These are phyloP conservation scores for Drosophila murphyi DNA, from an alignment of 1,140 invertebrate genomes.

Conservation along the genomic window DNA sequence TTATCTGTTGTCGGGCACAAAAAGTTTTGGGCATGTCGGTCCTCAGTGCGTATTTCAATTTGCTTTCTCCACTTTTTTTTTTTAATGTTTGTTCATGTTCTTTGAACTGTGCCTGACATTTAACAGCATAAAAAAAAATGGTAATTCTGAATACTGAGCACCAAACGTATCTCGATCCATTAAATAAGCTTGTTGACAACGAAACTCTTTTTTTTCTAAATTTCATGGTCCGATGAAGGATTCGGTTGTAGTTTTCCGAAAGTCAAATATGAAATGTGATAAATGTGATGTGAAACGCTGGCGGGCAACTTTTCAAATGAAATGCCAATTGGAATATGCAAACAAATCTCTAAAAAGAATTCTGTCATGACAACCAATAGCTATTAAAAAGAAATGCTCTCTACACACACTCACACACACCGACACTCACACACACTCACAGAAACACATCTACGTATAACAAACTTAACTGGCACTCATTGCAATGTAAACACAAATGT, in stretches of 20 bases:
- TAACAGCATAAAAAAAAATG: background rate
- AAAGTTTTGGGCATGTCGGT: constrained; percentile 44
- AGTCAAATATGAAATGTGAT: constrained; percentile 31
- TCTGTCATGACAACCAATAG: constrained; percentile 53
- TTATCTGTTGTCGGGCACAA: constrained; percentile 17
- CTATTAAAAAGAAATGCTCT: constrained; percentile 47
- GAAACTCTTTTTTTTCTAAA: constrained; percentile 11
- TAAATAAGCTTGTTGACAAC: constrained; percentile 26
- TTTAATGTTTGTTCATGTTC: background rate
- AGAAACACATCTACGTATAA: constrained; percentile 1
- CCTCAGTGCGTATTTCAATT: constrained; percentile 46
- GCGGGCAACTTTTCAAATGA: constrained; percentile 62
- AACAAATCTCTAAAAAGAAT: constrained; percentile 40
- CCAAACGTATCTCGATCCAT: background rate
- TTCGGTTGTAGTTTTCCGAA: constrained; percentile 11
- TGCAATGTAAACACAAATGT: constrained; percentile 44
- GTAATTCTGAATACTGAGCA: background rate
- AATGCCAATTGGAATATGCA: constrained; percentile 70
- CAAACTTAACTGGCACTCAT: constrained; percentile 15
- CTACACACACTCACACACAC: constrained; percentile 10
- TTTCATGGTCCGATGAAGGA: constrained; percentile 14
- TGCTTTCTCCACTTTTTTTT: background rate
- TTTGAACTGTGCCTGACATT: constrained; percentile 32
- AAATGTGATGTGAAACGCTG: constrained; percentile 54
- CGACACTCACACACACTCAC: constrained; percentile 6